A percentile compares a stretch with the other conserved stretches of the same genome.
phyloP scores from a whole-genome alignment of 2,797 vertebrate genomes.

The Heterohyrax brucei region DNA sequence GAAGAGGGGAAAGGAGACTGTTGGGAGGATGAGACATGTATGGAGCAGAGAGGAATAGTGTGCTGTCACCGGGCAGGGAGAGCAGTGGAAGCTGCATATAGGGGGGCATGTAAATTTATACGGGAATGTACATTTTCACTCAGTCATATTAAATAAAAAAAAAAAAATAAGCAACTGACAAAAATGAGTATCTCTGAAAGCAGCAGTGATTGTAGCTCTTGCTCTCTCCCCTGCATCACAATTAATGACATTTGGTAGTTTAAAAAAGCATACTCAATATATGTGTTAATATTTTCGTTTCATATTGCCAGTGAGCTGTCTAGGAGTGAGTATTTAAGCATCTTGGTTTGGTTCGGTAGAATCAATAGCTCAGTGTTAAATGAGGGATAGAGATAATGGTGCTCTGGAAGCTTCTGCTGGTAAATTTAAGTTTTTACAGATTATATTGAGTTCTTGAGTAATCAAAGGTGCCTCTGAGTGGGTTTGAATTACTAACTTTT shows the following conservation, averaged over 20 bases:
- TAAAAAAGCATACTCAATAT: neutral
- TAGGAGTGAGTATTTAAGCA: neutral
- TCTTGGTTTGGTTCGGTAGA: neutral
- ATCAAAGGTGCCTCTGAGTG: too few species aligned
- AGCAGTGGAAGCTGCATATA: too few species aligned
- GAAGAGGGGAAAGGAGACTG: too few species aligned
- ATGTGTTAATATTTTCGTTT: neutral
- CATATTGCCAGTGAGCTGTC: neutral
- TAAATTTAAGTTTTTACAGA: neutral
- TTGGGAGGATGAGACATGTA: too few species aligned
- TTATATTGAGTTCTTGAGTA: neutral
- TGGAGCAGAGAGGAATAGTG: too few species aligned
- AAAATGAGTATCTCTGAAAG: neutral
- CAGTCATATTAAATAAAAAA: too few species aligned
- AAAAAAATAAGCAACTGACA: neutral
- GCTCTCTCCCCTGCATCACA: neutral
- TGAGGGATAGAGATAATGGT: neutral
- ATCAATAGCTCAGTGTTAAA: neutral
- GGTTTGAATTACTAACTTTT: too few species aligned
- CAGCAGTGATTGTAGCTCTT: neutral
- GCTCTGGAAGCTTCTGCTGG: neutral
- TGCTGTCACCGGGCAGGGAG: too few species aligned
- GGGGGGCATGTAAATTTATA: too few species aligned
- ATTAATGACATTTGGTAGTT: neutral
- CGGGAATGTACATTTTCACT: too few species aligned